Evolutionary conservation across 2,113 vertebrate genomes (phyloP).

Genomic region (Toxotes jaculatrix): DNA sequence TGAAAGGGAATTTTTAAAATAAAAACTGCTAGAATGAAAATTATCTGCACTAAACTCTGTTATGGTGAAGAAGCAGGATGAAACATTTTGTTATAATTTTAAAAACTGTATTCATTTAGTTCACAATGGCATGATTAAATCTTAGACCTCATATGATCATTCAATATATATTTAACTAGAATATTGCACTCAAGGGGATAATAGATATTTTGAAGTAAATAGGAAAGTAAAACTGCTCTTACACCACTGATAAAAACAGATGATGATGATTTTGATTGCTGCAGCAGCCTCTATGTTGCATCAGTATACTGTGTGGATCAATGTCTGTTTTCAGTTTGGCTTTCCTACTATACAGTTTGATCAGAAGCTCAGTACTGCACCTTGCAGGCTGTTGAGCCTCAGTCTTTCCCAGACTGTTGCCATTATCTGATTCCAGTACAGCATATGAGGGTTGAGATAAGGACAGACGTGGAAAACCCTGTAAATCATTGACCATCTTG

Average conservation of each 20-base stretch:
- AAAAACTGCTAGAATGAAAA: not conserved
- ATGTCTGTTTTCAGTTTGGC: not conserved
- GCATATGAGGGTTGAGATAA: not conserved
- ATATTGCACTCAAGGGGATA: not conserved
- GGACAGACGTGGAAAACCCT: conserved; percentile 4
- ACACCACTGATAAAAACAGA: not conserved
- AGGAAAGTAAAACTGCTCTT: not conserved
- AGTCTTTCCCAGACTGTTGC: conserved; percentile 8
- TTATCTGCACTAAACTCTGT: no score
- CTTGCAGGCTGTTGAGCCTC: conserved; percentile 8
- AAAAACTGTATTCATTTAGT: not conserved
- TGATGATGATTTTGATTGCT: conserved; percentile 15
- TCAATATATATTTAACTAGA: not conserved
- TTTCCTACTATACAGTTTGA: conserved; percentile 3
- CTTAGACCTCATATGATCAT: not conserved
- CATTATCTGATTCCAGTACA: not conserved
- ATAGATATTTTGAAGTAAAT: not conserved
- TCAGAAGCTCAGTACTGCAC: not conserved
- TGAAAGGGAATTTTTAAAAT: no score
- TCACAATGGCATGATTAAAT: not conserved
- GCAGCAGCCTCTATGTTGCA: conserved; percentile 18
- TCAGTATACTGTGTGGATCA: not conserved
- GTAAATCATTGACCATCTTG: not conserved
- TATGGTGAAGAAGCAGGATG: no score
- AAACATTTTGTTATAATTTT: not conserved